Conservation (phyloP, 2,888 invertebrate genomes). For the Trilocha varians region DNA sequence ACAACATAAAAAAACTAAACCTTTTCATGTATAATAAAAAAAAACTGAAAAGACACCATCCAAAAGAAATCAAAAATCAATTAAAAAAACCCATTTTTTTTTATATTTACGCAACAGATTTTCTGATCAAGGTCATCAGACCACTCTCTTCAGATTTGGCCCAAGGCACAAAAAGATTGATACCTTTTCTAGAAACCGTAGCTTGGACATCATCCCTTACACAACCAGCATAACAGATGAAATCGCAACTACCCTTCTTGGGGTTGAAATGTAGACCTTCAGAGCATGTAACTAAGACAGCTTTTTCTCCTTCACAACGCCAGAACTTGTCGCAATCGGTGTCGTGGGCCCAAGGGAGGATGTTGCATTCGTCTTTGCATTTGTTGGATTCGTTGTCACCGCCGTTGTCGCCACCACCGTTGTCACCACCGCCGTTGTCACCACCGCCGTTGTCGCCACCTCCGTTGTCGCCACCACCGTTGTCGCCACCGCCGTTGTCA, state of each 20-base stretch:
- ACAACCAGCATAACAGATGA: conserved; percentile 42
- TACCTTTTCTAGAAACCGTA: conserved; percentile 24
- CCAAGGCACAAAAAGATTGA: conserved; percentile 43
- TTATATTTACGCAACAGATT: neutral
- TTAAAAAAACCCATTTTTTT: neutral
- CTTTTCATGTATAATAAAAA: no score
- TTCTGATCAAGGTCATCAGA: neutral
- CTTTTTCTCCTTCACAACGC: conserved; percentile 33
- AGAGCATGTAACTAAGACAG: conserved; percentile 33
- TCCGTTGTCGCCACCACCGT: neutral
- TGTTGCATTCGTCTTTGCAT: conserved; percentile 39
- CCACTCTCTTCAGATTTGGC: conserved; percentile 16
- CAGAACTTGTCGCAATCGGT: conserved; percentile 55
- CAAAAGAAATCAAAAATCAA: no score
- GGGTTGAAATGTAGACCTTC: conserved; percentile 54
- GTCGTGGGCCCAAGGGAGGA: conserved; percentile 46
- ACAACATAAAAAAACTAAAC: no score
- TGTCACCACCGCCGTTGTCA: neutral
- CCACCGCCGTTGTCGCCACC: conserved; percentile 1
- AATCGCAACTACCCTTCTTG: conserved; percentile 42
- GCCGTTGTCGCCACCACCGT: neutral
- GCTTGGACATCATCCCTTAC: conserved; percentile 23
- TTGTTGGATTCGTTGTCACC: conserved; percentile 7
- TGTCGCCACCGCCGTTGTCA: neutral
- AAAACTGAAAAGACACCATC: no score